phyloP scores from a whole-genome alignment of 2,888 invertebrate genomes.

The Embidobia sp. region DNA sequence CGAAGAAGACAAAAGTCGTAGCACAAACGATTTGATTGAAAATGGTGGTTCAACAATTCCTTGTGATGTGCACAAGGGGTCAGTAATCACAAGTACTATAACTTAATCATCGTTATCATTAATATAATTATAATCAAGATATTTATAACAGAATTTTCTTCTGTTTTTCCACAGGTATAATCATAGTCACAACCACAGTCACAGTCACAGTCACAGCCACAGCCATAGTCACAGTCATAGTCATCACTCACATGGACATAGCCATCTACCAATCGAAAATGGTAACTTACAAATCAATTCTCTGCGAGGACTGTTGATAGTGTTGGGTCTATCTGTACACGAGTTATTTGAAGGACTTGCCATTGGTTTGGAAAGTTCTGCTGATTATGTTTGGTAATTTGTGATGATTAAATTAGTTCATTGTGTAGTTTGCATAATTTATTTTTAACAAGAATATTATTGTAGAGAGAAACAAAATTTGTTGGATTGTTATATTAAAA shows the following conservation, averaged over 20 bases:
- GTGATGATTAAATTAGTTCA: no score
- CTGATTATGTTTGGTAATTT: slow-evolving; percentile 81
- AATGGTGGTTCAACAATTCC: slow-evolving; percentile 67
- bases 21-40: slow-evolving; percentile 77
- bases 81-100: background rate
- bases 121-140: no score
- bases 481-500: no score
- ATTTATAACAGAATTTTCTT: slow-evolving; percentile 2
- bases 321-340: slow-evolving; percentile 92
- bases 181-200: slow-evolving; percentile 18
- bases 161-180: slow-evolving; percentile 14
- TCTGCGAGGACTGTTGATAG: slow-evolving; percentile 89
- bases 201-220: slow-evolving; percentile 17
- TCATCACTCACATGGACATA: slow-evolving; percentile 67
- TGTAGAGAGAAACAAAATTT: no score
- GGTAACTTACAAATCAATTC: slow-evolving; percentile 76
- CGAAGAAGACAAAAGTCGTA: slow-evolving; percentile 73
- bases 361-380: slow-evolving; percentile 82
- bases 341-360: slow-evolving; percentile 90
- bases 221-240: slow-evolving; percentile 10
- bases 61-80: slow-evolving; percentile 36
- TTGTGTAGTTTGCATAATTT: no score
- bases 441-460: no score
- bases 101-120: no score
- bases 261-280: slow-evolving; percentile 74